A percentile compares a stretch with the other conserved stretches of the same genome.
Evolutionary conservation across 2,888 invertebrate genomes (phyloP).

Genomic region (Agonopterix arenella): DNA sequence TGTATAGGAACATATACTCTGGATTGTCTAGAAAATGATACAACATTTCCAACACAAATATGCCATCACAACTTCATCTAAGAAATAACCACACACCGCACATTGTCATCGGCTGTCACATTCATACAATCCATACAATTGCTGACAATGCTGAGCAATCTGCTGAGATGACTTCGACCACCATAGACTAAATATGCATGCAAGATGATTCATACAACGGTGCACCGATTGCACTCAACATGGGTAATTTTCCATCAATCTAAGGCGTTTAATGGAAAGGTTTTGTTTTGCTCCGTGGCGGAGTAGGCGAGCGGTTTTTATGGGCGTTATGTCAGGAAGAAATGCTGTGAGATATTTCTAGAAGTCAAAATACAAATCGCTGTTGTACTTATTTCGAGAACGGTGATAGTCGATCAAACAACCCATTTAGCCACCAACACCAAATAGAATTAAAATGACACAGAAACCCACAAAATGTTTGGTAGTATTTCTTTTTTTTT

Average conservation of each 20-base stretch:
- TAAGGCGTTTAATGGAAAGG: slow-evolving; percentile 40
- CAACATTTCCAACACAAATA: too few species aligned
- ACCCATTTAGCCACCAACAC: not conserved
- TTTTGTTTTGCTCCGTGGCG: slow-evolving; percentile 29
- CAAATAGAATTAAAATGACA: not conserved
- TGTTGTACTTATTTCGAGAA: not conserved
- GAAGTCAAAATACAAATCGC: not conserved
- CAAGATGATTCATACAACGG: slow-evolving; percentile 18
- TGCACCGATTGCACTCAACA: slow-evolving; percentile 27
- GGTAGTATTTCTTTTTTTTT: not conserved
- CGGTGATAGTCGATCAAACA: too few species aligned
- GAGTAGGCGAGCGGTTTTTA: slow-evolving; percentile 21
- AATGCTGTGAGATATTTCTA: not conserved
- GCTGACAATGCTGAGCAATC: not conserved
- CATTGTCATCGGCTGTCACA: too few species aligned
- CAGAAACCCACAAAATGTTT: not conserved
- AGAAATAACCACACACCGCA: too few species aligned
- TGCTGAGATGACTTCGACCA: not conserved
- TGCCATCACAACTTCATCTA: too few species aligned
- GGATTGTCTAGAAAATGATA: too few species aligned
- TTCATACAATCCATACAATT: not conserved
- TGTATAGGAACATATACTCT: too few species aligned
- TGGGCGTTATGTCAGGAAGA: slow-evolving; percentile 1
- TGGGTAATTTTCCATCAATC: slow-evolving; percentile 57
- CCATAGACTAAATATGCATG: slow-evolving; percentile 1